Evolutionary conservation across 2,888 invertebrate species (phyloP), one percentile per base, ranked within the genome.

Genomic region (Odontomyia ornata): DNA sequence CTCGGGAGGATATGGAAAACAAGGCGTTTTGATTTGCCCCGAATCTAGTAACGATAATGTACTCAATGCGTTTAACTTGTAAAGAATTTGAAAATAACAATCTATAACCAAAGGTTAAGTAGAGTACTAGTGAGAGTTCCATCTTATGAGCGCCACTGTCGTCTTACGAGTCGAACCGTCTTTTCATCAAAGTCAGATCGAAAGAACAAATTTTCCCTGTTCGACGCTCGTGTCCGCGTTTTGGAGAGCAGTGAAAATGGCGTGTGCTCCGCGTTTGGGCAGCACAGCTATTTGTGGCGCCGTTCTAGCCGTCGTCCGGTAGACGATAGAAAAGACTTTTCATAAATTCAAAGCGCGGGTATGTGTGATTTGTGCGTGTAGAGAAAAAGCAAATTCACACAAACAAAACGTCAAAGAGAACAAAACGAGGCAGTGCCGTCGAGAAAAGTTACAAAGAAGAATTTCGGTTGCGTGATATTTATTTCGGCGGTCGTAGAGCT

Each of bases 91-190:
- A n/a, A n/a, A n/a, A n/a, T n/a, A n/a, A n/a, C n/a, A n/a, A n/a
- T n/a, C n/a, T n/a, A n/a, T n/a, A n/a, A n/a, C n/a, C n/a, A n/a
- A n/a, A n/a, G n/a, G n/a, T n/a, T n/a, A n/a, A n/a, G n/a, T n/a
- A n/a, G n/a, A n/a, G n/a, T n/a, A n/a, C n/a, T n/a, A n/a, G n/a
- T n/a, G n/a, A n/a, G n/a, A n/a, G n/a, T n/a, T n/a, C n/a, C n/a
- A n/a, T n/a, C n/a, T n/a, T n/a, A n/a, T n/a, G n/a, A n/a, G n/a
- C n/a, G n/a, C n/a, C n/a, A n/a, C n/a, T n/a, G n/a, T n/a, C n/a
- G n/a, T n/a, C n/a, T n/a, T n/a, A n/a, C n/a, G n/a, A 71, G 71
- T 71, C 52, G 71, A 71, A 52, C 52, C 71, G 71, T 71, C 71
- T 52, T 69, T 71, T 71, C 71, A 67, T 46, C 30, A 36, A 1